A percentile compares a stretch with the other conserved stretches of the same genome.
phyloP scores from a whole-genome alignment of 2,113 vertebrate genomes.

The Ochotona princeps region DNA sequence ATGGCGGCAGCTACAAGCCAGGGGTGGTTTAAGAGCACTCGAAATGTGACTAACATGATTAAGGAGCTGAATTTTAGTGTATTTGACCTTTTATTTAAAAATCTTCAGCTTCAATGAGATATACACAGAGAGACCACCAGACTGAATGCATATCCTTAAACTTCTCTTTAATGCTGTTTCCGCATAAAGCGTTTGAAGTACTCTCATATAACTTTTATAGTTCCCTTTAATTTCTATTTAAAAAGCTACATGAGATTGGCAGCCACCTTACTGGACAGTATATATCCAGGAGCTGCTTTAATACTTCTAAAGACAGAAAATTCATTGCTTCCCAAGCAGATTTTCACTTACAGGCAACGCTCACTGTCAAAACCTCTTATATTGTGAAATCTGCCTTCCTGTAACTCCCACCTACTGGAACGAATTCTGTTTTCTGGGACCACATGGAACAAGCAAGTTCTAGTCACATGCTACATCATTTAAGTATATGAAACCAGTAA shows the following conservation, averaged over 20 bases:
- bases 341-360: conserved; percentile 1
- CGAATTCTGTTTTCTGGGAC: conserved; percentile 19
- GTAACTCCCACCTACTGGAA: not conserved
- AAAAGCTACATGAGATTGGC: not conserved
- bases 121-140: not conserved
- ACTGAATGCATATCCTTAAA: no score
- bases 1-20: not conserved
- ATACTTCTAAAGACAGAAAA: not conserved
- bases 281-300: not conserved
- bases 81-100: not conserved
- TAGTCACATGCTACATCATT: not conserved
- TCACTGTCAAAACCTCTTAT: not conserved
- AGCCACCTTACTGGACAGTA: not conserved
- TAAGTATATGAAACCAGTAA: not conserved
- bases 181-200: no score
- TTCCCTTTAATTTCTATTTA: not conserved
- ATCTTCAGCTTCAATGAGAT: not conserved
- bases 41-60: not conserved
- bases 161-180: no score
- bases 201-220: not conserved
- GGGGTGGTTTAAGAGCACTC: not conserved
- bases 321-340: not conserved
- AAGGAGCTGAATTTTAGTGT: not conserved
- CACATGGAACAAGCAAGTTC: not conserved
- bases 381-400: conserved; percentile 10